Evolutionary conservation across 2,113 vertebrate genomes (phyloP).

Genomic region (Forbesichthys agassizii): DNA sequence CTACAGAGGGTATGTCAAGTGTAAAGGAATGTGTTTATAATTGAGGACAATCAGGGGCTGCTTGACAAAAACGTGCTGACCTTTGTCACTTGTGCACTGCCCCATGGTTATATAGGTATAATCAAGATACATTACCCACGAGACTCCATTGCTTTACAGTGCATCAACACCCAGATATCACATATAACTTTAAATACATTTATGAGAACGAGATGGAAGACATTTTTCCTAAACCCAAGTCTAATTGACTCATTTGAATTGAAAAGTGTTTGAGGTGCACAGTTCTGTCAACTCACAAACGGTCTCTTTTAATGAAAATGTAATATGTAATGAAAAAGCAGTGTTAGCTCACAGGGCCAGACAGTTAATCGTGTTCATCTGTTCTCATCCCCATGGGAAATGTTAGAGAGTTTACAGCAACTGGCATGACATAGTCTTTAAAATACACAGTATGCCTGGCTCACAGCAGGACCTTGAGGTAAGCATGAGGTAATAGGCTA

Average conservation of each 20-base stretch:
- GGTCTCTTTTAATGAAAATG: background rate
- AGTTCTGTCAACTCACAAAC: too few relatives aligned
- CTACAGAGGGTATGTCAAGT: conserved; percentile 39
- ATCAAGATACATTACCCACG: too few relatives aligned
- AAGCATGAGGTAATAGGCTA: conserved; percentile 31
- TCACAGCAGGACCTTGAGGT: conserved; percentile 23
- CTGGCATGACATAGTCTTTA: conserved; percentile 26
- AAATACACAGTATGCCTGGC: conserved; percentile 34
- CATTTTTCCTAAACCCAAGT: too few relatives aligned
- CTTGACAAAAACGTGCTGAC: too few relatives aligned
- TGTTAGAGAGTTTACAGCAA: conserved; percentile 20
- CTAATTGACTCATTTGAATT: too few relatives aligned
- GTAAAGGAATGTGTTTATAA: background rate
- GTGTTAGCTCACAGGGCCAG: background rate
- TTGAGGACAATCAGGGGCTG: conserved; percentile 7
- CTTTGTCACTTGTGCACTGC: too few relatives aligned
- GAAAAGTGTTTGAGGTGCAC: too few relatives aligned
- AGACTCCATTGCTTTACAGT: too few relatives aligned
- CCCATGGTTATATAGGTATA: too few relatives aligned
- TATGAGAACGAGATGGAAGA: too few relatives aligned
- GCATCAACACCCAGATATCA: too few relatives aligned
- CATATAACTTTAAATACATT: too few relatives aligned
- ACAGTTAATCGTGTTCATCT: conserved; percentile 12
- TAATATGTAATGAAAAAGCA: background rate
- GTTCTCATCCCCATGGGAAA: conserved; percentile 16